Evolutionary conservation across 2,113 vertebrate genomes (phyloP).

Genomic region (Atrichornis clamosus): DNA sequence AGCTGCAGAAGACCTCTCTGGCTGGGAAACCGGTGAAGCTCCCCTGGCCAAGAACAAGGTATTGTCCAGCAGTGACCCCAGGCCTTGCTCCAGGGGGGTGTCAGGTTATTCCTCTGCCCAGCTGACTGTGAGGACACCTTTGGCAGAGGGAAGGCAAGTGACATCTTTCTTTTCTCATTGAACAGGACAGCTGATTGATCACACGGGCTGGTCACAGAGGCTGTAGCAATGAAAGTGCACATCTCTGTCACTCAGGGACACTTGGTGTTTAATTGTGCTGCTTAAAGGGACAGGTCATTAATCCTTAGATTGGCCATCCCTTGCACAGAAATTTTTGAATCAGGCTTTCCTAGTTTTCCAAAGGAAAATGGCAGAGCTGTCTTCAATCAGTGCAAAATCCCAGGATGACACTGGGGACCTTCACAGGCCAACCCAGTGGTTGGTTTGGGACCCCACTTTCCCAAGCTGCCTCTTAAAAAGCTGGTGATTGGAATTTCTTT

Average conservation of each 20-base stretch:
- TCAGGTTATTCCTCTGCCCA: neutral
- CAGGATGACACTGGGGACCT: neutral
- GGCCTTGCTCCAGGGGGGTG: neutral
- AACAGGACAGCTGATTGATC: conserved; percentile 61
- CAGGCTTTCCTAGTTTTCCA: neutral
- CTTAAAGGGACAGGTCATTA: neutral
- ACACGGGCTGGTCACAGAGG: conserved; percentile 12
- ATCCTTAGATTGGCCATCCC: neutral
- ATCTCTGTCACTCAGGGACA: neutral
- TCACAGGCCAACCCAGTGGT: neutral
- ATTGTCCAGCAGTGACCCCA: neutral
- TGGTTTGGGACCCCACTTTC: neutral
- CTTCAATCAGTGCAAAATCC: neutral
- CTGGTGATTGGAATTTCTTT: neutral
- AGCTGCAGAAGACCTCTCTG: neutral
- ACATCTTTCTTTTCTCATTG: conserved; percentile 59
- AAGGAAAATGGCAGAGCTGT: neutral
- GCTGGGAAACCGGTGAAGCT: neutral
- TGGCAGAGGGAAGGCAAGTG: neutral
- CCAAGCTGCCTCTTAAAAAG: neutral
- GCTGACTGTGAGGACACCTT: conserved; percentile 25
- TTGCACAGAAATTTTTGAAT: neutral
- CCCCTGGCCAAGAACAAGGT: neutral
- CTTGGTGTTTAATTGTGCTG: neutral
- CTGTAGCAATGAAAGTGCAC: neutral